Evolutionary conservation across 2,113 vertebrate species (phyloP), one percentile per base, ranked within the genome.

Genomic region (Ailuropoda melanoleuca): DNA sequence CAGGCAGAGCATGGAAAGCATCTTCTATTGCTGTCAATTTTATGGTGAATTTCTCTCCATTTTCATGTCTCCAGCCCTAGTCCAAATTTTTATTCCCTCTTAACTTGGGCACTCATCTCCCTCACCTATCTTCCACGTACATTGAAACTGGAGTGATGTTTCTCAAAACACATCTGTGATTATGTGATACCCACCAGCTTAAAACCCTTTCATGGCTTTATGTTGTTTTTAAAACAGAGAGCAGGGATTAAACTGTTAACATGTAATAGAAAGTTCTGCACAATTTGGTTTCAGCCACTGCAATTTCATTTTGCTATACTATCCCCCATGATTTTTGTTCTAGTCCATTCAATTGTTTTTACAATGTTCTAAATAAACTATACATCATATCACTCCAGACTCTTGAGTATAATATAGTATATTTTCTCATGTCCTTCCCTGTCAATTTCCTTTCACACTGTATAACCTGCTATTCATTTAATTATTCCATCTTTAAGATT

Each of bases 361-460:
- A 17, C 0, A 48, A 12, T 62, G 14, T 0, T 1, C 21, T 26
- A 23, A 58, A 37, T 46, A 9, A 26, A 21, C 2, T 19, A 55
- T 15, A 17, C 1, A 37, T 11, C 4, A 14, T 90, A 1, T 10
- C 17, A 15, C 3, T 29, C 4, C 10, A 37, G 12, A 75, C 23
- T 31, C n/a, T n/a, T 80, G 1, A 53, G 0, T 39, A 24, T 18
- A 48, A 37, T 1, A 64, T 13, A 81, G 13, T 37, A 3, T n/a
- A 29, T 60, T 60, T 74, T 53, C 58, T 78, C 2, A 31, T 7
- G 2, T 37, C 31, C 14, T 53, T 66, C 12, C 13, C 7, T 24
- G 7, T 18, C 48, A 58, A 19, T 50, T 56, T 78, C 23, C 18
- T 92, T 81, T 77, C 24, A 31, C 24, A 95, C 3, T 17, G 4